These are phyloP conservation scores for Pasiphila rectangulata DNA, from an alignment of 2,888 invertebrate genomes.

Conservation along the genomic window DNA sequence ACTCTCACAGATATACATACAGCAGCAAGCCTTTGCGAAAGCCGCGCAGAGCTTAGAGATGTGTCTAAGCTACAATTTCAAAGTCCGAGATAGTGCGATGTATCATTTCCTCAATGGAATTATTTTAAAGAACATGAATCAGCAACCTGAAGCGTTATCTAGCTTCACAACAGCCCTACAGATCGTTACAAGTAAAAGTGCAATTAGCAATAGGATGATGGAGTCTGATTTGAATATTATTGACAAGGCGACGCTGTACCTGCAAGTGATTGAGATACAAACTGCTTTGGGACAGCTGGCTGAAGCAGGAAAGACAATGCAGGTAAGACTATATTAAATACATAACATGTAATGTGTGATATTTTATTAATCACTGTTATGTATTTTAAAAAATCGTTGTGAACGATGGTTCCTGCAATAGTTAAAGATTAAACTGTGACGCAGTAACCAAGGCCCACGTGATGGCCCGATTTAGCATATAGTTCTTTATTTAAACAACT, in stretches of 20 bases:
- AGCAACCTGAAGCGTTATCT: slow-evolving; percentile 86
- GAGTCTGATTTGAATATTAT: slow-evolving; percentile 80
- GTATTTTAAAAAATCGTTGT: too few species aligned
- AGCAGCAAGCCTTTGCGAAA: slow-evolving; percentile 84
- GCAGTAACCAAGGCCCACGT: too few species aligned
- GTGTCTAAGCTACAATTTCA: slow-evolving; percentile 95
- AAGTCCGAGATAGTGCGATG: slow-evolving; percentile 93
- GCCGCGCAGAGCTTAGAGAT: slow-evolving; percentile 94
- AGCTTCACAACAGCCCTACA: slow-evolving; percentile 88
- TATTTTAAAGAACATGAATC: slow-evolving; percentile 87
- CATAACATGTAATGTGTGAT: too few species aligned
- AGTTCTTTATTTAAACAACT: too few species aligned
- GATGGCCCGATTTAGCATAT: too few species aligned
- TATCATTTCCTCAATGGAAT: slow-evolving; percentile 93
- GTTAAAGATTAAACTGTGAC: too few species aligned
- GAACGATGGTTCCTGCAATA: too few species aligned
- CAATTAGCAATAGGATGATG: slow-evolving; percentile 47
- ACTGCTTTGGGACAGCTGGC: slow-evolving; percentile 84
- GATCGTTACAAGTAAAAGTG: slow-evolving; percentile 75
- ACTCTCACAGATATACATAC: slow-evolving; percentile 91
- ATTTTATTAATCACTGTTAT: too few species aligned
- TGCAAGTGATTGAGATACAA: slow-evolving; percentile 91
- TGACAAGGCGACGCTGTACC: slow-evolving; percentile 92
- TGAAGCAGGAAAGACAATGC: slow-evolving; percentile 91
- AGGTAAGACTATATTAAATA: slow-evolving; percentile 79